Evolutionary conservation across 2,113 vertebrate species (phyloP).

Genomic region (Azemiops feae): DNA sequence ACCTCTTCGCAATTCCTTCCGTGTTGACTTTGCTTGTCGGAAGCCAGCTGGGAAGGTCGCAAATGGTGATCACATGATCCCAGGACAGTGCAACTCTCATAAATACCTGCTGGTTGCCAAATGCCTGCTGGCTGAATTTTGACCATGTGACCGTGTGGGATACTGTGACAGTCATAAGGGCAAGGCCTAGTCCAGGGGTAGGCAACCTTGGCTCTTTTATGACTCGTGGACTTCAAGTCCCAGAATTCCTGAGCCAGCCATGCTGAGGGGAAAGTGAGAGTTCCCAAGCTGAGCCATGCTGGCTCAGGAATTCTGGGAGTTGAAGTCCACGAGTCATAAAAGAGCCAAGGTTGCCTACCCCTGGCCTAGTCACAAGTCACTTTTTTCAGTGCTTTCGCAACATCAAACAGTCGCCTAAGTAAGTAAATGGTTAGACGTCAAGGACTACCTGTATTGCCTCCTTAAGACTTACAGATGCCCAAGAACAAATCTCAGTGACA

Average conservation of each 20-base stretch:
- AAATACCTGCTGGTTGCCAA: background rate
- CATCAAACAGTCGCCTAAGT: background rate
- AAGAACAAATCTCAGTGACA: background rate
- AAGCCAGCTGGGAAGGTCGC: background rate
- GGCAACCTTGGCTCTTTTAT: too few relatives aligned
- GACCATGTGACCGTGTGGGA: background rate
- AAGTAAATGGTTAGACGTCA: background rate
- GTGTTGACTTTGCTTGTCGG: background rate
- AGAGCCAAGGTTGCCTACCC: too few relatives aligned
- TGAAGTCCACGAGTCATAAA: too few relatives aligned
- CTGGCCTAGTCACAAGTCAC: background rate
- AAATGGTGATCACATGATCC: background rate
- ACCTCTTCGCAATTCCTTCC: background rate
- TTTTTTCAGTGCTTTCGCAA: background rate
- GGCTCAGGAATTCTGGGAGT: too few relatives aligned
- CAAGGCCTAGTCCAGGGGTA: too few relatives aligned
- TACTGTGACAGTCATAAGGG: background rate
- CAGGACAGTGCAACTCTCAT: background rate
- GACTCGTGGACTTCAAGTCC: too few relatives aligned
- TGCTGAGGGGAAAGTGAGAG: too few relatives aligned
- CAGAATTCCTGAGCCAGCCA: too few relatives aligned
- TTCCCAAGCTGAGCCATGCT: too few relatives aligned
- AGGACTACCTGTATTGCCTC: background rate
- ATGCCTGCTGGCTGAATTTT: background rate
- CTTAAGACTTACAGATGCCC: background rate